phyloP scores from a whole-genome alignment of 2,888 invertebrate genomes.

The Tipula confusa region DNA sequence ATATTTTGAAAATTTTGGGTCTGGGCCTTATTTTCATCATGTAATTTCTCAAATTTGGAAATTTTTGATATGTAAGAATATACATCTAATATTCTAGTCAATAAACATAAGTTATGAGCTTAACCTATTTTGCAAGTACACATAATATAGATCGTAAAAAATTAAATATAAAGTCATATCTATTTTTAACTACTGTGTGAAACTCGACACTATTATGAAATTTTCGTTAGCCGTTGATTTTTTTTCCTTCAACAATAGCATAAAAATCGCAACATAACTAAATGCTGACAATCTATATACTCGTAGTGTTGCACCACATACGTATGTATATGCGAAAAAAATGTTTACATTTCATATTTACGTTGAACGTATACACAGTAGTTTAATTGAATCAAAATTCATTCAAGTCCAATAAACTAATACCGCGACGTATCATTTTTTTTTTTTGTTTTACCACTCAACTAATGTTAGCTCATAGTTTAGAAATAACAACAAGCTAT shows the following conservation, averaged over 20 bases:
- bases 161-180: too few relatives aligned
- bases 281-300: neutral
- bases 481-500: neutral
- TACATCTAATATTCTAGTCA: too few relatives aligned
- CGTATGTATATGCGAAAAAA: neutral
- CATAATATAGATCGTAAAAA: too few relatives aligned
- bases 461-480: neutral
- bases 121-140: too few relatives aligned
- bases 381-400: conserved; percentile 12
- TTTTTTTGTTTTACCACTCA: neutral
- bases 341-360: conserved; percentile 12
- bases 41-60: too few relatives aligned
- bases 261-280: neutral
- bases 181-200: neutral
- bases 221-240: neutral
- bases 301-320: neutral
- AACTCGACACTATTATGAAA: neutral
- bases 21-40: too few relatives aligned
- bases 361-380: neutral
- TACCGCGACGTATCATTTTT: neutral
- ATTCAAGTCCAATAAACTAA: conserved; percentile 17
- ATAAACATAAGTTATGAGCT: too few relatives aligned
- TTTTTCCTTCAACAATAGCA: neutral
- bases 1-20: too few relatives aligned
- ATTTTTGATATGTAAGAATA: too few relatives aligned